Percentiles rank a stretch among this genome's conserved stretches.
phyloP scores from a whole-genome alignment of 1,140 invertebrate species.

The Magallana ariakensis region DNA sequence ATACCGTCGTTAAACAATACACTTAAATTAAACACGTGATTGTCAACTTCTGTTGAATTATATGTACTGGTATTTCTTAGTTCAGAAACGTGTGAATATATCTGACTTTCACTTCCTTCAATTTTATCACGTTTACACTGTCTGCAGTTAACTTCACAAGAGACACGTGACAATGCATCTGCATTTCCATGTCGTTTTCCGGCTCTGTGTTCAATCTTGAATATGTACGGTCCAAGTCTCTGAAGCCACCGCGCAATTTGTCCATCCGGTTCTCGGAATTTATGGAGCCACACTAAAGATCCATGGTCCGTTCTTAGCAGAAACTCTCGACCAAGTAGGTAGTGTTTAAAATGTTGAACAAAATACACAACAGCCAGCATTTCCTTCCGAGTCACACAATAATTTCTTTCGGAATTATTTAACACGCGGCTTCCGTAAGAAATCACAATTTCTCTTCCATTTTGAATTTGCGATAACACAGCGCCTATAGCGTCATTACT shows the following conservation, averaged over 20 bases:
- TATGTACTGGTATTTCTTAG: not conserved
- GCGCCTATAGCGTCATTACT: too few relatives aligned
- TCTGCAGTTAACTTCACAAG: slow-evolving; percentile 45
- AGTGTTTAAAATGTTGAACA: too few relatives aligned
- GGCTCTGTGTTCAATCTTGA: too few relatives aligned
- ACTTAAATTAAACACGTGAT: slow-evolving; percentile 2
- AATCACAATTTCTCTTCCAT: too few relatives aligned
- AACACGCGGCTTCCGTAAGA: too few relatives aligned
- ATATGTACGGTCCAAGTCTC: slow-evolving; percentile 39
- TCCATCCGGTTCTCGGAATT: not conserved
- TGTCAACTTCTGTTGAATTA: not conserved
- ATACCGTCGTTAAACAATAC: not conserved
- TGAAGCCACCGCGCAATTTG: slow-evolving; percentile 22
- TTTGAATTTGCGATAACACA: too few relatives aligned
- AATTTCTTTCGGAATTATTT: too few relatives aligned
- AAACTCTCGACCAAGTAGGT: too few relatives aligned
- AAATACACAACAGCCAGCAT: too few relatives aligned
- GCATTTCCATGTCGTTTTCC: slow-evolving; percentile 34
- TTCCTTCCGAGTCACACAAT: too few relatives aligned
- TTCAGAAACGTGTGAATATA: slow-evolving; percentile 4
- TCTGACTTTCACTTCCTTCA: not conserved
- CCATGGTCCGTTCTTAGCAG: too few relatives aligned
- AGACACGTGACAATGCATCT: slow-evolving; percentile 39
- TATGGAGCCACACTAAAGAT: too few relatives aligned
- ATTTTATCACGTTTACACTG: slow-evolving; percentile 47